Evolutionary conservation across 1,140 invertebrate species (phyloP).

Genomic region (Tetranychus cinnabarinus): DNA sequence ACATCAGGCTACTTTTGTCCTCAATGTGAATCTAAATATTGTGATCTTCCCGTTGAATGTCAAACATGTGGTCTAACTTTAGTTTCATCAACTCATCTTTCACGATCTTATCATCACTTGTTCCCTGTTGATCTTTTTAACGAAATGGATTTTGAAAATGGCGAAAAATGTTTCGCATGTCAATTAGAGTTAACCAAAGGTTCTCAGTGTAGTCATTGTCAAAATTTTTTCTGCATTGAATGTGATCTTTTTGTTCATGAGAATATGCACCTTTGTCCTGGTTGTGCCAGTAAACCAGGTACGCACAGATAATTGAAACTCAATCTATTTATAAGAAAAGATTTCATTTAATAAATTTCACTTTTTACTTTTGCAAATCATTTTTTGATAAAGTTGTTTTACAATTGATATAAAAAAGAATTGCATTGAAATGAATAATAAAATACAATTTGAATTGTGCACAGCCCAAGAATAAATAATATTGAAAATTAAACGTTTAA

Average conservation of each 20-base stretch:
- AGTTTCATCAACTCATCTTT: slow-evolving; percentile 90
- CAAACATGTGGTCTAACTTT: slow-evolving; percentile 73
- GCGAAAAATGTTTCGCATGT: slow-evolving; percentile 3
- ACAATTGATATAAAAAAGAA: no score
- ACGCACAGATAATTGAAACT: no score
- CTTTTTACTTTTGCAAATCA: no score
- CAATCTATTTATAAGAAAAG: no score
- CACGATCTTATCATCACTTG: slow-evolving; percentile 85
- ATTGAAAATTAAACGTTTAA: no score
- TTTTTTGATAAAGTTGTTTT: no score
- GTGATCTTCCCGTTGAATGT: slow-evolving; percentile 90
- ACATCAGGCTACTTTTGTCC: slow-evolving; percentile 66
- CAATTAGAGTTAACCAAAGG: slow-evolving; percentile 1
- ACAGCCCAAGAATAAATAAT: no score
- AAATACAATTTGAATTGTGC: no score
- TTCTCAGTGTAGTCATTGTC: slow-evolving; percentile 45
- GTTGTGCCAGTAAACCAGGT: slow-evolving; percentile 35
- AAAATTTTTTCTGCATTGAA: slow-evolving; percentile 60
- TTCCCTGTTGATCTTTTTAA: slow-evolving; percentile 68
- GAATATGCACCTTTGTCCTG: slow-evolving; percentile 75
- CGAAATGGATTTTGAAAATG: slow-evolving; percentile 24
- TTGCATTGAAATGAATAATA: no score
- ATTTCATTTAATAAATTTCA: no score
- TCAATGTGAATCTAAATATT: slow-evolving; percentile 89
- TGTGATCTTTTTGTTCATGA: slow-evolving; percentile 88